These are phyloP conservation scores for Crotalus tigris DNA, from an alignment of 2,113 vertebrate species.

Conservation along the genomic window DNA sequence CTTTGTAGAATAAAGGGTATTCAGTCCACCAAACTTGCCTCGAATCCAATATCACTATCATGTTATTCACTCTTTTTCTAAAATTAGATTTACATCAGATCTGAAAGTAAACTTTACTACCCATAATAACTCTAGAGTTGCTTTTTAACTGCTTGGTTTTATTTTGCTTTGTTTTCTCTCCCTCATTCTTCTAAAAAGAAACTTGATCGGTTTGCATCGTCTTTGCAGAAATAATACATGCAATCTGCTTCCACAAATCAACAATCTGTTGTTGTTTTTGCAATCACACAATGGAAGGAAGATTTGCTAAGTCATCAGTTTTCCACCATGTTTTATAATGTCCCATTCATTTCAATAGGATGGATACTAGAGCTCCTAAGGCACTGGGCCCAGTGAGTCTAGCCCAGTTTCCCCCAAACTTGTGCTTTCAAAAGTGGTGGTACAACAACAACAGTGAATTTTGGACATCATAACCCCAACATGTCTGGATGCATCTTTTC, in stretches of 20 bases:
- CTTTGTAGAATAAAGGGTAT: neutral
- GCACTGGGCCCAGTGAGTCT: too few relatives aligned
- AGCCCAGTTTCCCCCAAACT: too few relatives aligned
- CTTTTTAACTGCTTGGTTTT: neutral
- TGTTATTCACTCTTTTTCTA: neutral
- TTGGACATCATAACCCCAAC: too few relatives aligned
- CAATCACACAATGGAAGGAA: neutral
- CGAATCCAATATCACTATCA: neutral
- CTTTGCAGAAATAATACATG: neutral
- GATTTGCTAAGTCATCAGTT: neutral
- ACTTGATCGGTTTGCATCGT: neutral
- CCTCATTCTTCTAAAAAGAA: neutral
- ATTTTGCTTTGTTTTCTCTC: neutral
- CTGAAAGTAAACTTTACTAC: neutral
- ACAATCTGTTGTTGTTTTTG: neutral
- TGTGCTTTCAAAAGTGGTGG: too few relatives aligned
- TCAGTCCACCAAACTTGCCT: neutral
- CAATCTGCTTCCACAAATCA: neutral
- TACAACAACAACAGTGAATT: too few relatives aligned
- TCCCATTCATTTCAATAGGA: neutral
- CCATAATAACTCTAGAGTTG: neutral
- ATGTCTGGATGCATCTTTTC: too few relatives aligned
- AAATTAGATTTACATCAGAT: neutral
- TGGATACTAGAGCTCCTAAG: too few relatives aligned
- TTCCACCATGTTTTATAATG: neutral